phyloP scores from a whole-genome alignment of 2,797 vertebrate genomes.

The Garrulus glandarius region DNA sequence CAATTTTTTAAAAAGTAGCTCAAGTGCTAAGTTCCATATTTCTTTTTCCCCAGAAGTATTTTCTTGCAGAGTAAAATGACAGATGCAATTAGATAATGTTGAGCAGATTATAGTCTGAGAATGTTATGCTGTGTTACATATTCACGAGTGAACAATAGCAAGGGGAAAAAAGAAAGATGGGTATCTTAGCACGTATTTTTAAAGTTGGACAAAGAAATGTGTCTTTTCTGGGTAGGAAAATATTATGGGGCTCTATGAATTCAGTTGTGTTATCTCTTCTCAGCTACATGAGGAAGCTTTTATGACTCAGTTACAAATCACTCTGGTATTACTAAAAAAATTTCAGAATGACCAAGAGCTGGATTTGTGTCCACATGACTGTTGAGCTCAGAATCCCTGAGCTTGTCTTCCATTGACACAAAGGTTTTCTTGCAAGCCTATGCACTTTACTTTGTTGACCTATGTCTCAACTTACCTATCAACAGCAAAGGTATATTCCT shows the following conservation, averaged over 20 bases:
- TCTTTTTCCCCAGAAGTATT: slow-evolving; percentile 55
- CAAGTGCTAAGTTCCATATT: slow-evolving; percentile 45
- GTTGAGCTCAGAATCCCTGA: background rate
- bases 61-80: slow-evolving; percentile 57
- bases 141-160: slow-evolving; percentile 56
- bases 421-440: background rate
- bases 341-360: background rate
- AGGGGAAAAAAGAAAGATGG: background rate
- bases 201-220: slow-evolving; percentile 19
- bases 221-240: slow-evolving; percentile 22
- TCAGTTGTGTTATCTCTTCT: background rate
- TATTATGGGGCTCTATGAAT: background rate
- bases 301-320: background rate
- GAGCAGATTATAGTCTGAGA: slow-evolving; percentile 53
- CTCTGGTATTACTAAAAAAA: background rate
- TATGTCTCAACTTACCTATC: background rate
- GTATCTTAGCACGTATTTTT: slow-evolving; percentile 33
- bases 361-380: background rate
- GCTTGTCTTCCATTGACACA: background rate
- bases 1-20: slow-evolving; percentile 41
- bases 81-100: slow-evolving; percentile 64
- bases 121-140: slow-evolving; percentile 47
- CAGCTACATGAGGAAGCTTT: background rate
- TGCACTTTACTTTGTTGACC: background rate
- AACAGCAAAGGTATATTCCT: background rate